Evolutionary conservation across 2,888 invertebrate species (phyloP).

Genomic region (Cerceris ruficornis): DNA sequence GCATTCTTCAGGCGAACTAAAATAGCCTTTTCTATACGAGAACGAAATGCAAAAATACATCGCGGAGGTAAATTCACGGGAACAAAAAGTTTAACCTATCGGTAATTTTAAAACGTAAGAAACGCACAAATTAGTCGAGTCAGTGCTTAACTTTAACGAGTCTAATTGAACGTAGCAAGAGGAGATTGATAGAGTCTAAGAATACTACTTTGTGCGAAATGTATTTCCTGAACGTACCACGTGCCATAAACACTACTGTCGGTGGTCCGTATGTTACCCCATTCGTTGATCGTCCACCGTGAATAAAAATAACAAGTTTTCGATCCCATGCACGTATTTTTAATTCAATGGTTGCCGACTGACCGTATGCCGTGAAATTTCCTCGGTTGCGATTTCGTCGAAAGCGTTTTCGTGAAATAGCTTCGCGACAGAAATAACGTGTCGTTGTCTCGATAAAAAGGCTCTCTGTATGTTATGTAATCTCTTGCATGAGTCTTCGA

Average conservation of each 20-base stretch:
- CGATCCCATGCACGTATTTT: conserved; percentile 42
- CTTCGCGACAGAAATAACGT: conserved; percentile 55
- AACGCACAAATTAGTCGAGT: neutral
- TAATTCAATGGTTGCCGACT: conserved; percentile 39
- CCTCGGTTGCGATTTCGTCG: conserved; percentile 21
- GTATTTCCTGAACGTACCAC: conserved; percentile 6
- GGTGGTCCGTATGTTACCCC: conserved; percentile 24
- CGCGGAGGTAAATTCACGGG: too few species aligned
- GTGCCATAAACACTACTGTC: conserved; percentile 53
- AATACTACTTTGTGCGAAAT: neutral
- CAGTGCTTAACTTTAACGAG: neutral
- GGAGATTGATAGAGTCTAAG: neutral
- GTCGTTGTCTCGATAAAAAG: conserved; percentile 50
- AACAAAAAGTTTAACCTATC: too few species aligned
- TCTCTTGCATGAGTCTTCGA: conserved; percentile 25
- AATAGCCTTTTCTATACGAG: too few species aligned
- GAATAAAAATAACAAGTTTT: conserved; percentile 48
- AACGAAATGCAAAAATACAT: too few species aligned
- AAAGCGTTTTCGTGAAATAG: conserved; percentile 41
- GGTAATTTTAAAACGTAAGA: too few species aligned
- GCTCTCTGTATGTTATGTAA: conserved; percentile 40
- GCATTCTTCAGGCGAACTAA: too few species aligned
- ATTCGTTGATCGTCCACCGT: neutral
- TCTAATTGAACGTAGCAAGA: neutral
- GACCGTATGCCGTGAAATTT: conserved; percentile 28